Conservation (phyloP, 2,113 vertebrate genomes). For the Dicrurus megarhynchus region DNA sequence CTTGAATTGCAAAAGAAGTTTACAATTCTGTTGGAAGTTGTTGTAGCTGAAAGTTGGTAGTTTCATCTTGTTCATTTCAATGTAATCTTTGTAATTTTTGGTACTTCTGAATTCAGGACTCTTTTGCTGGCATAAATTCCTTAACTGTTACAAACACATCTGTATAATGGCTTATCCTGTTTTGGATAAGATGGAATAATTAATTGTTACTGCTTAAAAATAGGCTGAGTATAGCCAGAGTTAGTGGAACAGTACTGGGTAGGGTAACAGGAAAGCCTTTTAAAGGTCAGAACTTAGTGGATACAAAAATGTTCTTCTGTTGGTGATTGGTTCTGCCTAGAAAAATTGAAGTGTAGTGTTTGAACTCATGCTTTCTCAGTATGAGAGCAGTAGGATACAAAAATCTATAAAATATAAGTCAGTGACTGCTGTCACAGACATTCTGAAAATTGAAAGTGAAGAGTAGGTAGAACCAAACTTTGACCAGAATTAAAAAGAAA, state of each 20-base stretch:
- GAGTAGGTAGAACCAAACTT: neutral
- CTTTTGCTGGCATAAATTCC: neutral
- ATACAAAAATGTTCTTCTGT: neutral
- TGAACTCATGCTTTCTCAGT: neutral
- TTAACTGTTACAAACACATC: neutral
- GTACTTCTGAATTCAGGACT: neutral
- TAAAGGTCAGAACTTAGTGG: neutral
- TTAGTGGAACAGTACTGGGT: neutral
- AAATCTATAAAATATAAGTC: neutral
- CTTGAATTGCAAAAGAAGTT: neutral
- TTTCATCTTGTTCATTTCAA: neutral
- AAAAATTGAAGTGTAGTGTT: neutral
- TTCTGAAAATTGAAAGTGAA: neutral
- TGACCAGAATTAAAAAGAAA: neutral
- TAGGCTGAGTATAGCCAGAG: neutral
- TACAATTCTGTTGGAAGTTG: neutral
- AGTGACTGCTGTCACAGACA: neutral
- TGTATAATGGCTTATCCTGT: neutral
- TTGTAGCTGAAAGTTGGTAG: neutral
- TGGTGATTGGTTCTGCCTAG: neutral
- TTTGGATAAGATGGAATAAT: neutral
- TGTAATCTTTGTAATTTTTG: no score
- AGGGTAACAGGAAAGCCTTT: neutral
- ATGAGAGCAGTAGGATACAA: neutral
- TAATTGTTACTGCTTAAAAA: neutral